Evolutionary conservation across 2,888 invertebrate species (phyloP), one percentile per base, ranked within the genome.

Genomic region (Lasioglossum villosulum): DNA sequence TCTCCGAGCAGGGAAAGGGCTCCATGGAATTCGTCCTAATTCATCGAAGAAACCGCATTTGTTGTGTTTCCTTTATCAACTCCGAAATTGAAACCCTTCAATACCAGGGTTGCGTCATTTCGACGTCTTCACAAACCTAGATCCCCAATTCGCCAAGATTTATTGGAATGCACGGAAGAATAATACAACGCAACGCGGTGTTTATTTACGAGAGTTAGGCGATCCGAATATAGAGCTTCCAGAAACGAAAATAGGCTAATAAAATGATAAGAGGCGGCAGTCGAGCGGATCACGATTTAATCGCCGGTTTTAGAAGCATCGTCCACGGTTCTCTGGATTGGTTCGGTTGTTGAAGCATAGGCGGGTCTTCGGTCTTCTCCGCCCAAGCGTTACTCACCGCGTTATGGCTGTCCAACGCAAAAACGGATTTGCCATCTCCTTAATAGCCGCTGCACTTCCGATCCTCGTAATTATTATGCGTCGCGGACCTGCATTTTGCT

Each of bases 361-460:
- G 95, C 95, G 94, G 92, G 91, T 82, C 93, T 89, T 90, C 72
- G 73, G 80, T 80, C 78, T 83, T 89, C 89, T 91, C 94, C 94
- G 94, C 95, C 94, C 94, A 87, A 82, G 87, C 45, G 84, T 90
- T 90, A 78, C 88, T 90, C 89, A 82, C 75, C 83, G 81, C 87
- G 91, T 88, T 88, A 94, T 94, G 94, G 94, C 94, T 93, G 94
- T 91, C 90, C 77, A 72, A 75, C 79, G 88, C 87, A 91, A 88
- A 90, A 90, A 89, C 82, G 19, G 80, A 86, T 87, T 89, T 78
- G 89, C 89, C 78, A 77, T 84, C 82, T 70, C 75, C 73, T 81
- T 77, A 73, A 90, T 90, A 82, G 68, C 52, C 76, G 76, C 79
- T 76, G 72, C 80, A 80, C 84, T 90, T 83, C 66, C 86, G 84